These are phyloP conservation scores for Vicugna pacos DNA, from an alignment of 2,113 vertebrate genomes.

Conservation along the genomic window DNA sequence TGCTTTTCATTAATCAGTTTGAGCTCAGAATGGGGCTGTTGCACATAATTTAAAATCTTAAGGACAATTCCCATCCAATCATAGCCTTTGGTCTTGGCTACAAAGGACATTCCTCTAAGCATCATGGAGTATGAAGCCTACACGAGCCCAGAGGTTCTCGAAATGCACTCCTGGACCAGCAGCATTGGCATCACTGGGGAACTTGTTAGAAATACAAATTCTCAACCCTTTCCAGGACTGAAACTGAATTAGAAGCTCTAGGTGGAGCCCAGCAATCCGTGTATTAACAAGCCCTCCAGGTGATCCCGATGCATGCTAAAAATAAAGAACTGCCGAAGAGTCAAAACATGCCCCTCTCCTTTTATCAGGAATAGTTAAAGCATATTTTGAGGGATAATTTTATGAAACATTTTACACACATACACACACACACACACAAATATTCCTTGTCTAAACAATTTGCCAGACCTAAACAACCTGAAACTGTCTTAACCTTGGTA, in stretches of 20 bases:
- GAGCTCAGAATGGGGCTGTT: neutral
- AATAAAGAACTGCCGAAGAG: neutral
- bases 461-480: neutral
- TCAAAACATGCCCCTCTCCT: neutral
- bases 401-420: neutral
- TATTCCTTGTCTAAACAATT: neutral
- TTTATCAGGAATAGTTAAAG: neutral
- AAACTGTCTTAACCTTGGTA: constrained; percentile 14
- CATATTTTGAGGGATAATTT: neutral
- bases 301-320: neutral
- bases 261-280: neutral
- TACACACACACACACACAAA: neutral
- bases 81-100: neutral
- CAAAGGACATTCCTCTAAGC: neutral
- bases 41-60: neutral
- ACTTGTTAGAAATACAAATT: neutral
- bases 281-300: neutral
- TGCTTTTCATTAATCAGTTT: neutral
- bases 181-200: neutral
- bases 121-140: neutral
- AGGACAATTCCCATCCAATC: neutral
- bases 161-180: neutral
- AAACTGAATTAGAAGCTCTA: neutral
- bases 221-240: neutral
- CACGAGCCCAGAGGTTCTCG: neutral